Evolutionary conservation across 2,888 invertebrate genomes (phyloP), one percentile per base, ranked within the genome.

Genomic region (Tortricodes alternella): DNA sequence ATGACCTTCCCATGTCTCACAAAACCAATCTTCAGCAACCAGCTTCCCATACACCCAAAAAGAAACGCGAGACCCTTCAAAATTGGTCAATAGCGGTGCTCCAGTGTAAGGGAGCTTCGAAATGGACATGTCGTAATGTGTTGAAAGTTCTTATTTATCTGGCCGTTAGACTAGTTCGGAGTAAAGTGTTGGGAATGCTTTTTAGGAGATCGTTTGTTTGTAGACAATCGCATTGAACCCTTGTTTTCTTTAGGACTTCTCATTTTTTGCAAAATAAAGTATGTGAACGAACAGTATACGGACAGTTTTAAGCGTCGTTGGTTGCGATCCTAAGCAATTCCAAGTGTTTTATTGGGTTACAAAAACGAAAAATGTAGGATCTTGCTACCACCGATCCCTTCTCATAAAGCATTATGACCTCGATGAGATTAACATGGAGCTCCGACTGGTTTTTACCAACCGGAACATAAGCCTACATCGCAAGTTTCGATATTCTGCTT

Each of bases 151-250:
- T 24, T 41, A 27, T 55, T 41, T 53, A 53, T 53, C 18, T 55
- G 39, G 34, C 3, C n/a, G 29, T 46, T 38, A 13, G 7, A 29
- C 23, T 46, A 16, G 46, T 23, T 46, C 23, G 13, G 29, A 41
- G 34, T 34, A 46, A 18, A 39, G 53, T 46, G 38, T 41, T 24
- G 34, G 34, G 23, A 39, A 29, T 41, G 48, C 35, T 41, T 48
- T 53, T 55, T 27, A 46, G 53, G 46, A 53, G 18, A 18, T 41
- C 48, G 48, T 55, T 55, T 48, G 53, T 55, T 41, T 53, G 23
- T 18, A 16, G 19, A 46, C 32, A 48, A 55, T 55, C n/a, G 39
- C 41, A 34, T 46, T 48, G 18, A 37, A 55, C 48, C 53, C 41
- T 55, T 55, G 53, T 55, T 35, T 41, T 23, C 32, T 39, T 32